Evolutionary conservation across 2,888 invertebrate species (phyloP).

Genomic region (Eupithecia subumbrata): DNA sequence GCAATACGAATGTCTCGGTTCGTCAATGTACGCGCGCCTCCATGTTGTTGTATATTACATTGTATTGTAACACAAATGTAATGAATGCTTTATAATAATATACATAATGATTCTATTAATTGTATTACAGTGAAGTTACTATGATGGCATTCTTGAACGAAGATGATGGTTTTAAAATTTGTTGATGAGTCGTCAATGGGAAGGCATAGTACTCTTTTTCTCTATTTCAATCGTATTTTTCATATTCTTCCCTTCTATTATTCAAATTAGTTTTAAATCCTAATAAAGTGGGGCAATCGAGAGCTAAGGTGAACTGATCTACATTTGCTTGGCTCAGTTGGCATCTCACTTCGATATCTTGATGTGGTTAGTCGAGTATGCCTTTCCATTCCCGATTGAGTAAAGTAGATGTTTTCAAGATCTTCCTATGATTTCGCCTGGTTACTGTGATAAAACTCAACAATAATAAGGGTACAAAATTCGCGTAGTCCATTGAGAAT

Average conservation of each 20-base stretch:
- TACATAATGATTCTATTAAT: constrained; percentile 37
- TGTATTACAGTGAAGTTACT: constrained; percentile 29
- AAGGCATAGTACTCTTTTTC: constrained; percentile 6
- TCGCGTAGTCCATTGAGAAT: constrained; percentile 34
- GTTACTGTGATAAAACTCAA: constrained; percentile 37
- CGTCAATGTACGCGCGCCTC: constrained; percentile 26
- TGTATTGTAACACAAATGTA: constrained; percentile 41
- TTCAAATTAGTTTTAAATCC: neutral
- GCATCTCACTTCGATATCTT: neutral
- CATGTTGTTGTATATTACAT: constrained; percentile 42
- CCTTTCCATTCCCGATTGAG: constrained; percentile 14
- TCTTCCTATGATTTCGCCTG: constrained; percentile 38
- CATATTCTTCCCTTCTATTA: neutral
- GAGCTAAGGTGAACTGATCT: neutral
- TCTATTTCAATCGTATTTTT: neutral
- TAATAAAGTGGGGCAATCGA: neutral
- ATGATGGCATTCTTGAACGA: constrained; percentile 40
- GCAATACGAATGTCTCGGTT: constrained; percentile 9
- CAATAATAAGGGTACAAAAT: constrained; percentile 36
- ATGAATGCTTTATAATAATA: constrained; percentile 44
- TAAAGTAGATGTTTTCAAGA: constrained; percentile 25
- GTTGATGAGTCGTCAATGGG: constrained; percentile 8
- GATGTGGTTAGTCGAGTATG: neutral
- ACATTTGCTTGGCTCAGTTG: neutral
- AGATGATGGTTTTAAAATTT: constrained; percentile 16